A percentile compares a stretch with the other conserved stretches of the same genome.
These are phyloP conservation scores for Onychomys torridus DNA, from an alignment of 2,797 vertebrate genomes.

Conservation along the genomic window DNA sequence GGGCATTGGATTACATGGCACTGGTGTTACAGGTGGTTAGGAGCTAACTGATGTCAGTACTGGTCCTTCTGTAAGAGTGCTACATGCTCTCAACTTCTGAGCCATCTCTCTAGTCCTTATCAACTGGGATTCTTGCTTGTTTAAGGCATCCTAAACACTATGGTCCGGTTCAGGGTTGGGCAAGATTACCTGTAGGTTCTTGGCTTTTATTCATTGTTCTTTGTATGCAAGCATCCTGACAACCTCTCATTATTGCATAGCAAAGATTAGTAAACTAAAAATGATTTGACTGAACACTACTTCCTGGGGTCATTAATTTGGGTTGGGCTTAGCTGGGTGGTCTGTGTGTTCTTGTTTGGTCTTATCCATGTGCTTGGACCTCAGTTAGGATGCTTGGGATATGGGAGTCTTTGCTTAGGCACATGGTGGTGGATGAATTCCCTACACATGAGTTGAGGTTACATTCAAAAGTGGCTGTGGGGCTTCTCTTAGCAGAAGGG, in stretches of 20 bases:
- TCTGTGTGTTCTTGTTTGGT: neutral
- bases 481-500: neutral
- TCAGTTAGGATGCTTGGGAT: neutral
- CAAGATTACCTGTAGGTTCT: neutral
- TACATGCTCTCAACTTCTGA: neutral
- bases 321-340: neutral
- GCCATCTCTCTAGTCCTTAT: neutral
- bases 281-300: neutral
- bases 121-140: neutral
- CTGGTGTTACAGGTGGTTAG: neutral
- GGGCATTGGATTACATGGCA: neutral
- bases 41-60: neutral
- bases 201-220: neutral
- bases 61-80: neutral
- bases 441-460: neutral
- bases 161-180: neutral
- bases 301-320: slow-evolving; percentile 16
- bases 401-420: neutral
- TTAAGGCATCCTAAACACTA: neutral
- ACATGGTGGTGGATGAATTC: rapidly evolving
- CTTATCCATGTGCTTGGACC: neutral
- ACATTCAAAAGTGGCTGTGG: neutral
- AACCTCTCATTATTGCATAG: neutral
- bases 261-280: neutral
- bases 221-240: neutral